Base-by-base conservation (phyloP, 2,113 vertebrate genomes). In the Callorhinus ursinus region DNA sequence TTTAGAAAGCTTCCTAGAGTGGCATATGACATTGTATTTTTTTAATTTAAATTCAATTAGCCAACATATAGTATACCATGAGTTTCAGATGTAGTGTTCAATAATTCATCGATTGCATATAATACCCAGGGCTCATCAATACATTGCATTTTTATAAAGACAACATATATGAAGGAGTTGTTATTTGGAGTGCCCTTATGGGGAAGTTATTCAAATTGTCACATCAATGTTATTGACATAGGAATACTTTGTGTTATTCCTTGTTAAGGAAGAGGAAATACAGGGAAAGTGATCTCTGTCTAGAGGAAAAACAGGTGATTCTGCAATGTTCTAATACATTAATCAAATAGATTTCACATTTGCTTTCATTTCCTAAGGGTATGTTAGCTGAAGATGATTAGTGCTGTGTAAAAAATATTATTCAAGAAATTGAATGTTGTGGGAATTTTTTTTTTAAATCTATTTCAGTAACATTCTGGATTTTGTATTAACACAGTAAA, bases 261-360 rank as follows among this genome's bases (percentile, higher is more conserved):
- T 39, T 39, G 39, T 39, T n/a, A 63, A 69, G 67, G 16, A 79
- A 71, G 15, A 42, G 28, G 39, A 89, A 84, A 85, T 69, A 28
- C 15, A 12, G 55, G 55, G 39, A 77, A 74, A 80, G 7, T 2
- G 1, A 80, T 51, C 19, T 31, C 53, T 71, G 16, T 69, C 5
- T 69, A 83, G 74, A 87, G 61, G n/a, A 5, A 88, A 80, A 67
- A 59, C 82, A 65, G 2, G 5, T n/a, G 31, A 82, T 63, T 65
- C 76, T 89, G 18, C 57, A 76, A 46, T 79, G 55, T 95, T 95
- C 31, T 84, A 79, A 84, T 49, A 46, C 4, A 53, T 93, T 84
- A 84, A 91, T 92, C 26, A 67, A 93, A 65, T 76, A 93, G 16
- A 90, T 72, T 92, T 69, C 39, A 46, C 5, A 6, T 91, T 95